Evolutionary conservation across 2,113 vertebrate species (phyloP).

Genomic region (Athene noctua): DNA sequence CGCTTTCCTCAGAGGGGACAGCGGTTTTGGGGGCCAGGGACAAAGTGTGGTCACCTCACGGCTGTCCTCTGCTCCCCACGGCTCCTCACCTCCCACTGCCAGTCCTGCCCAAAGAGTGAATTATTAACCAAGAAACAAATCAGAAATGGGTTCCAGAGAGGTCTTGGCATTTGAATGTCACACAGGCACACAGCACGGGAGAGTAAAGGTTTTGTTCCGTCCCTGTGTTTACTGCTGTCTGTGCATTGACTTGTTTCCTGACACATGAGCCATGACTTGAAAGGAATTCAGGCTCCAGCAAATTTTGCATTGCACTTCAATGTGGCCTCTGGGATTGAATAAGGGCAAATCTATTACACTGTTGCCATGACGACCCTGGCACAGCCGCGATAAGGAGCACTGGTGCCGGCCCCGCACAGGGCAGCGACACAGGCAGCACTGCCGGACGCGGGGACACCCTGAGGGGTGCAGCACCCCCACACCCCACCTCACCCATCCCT

Average conservation of each 20-base stretch:
- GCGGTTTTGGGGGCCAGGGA: neutral
- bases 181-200: conserved; percentile 20
- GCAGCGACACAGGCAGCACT: accelerated
- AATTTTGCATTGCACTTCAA: conserved; percentile 77
- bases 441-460: neutral
- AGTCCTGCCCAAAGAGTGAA: conserved; percentile 44
- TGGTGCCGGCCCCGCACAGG: neutral
- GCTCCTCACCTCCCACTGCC: too few species aligned
- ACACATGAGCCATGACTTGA: conserved; percentile 80
- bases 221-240: conserved; percentile 69
- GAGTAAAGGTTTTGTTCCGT: conserved; percentile 70
- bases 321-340: conserved; percentile 87
- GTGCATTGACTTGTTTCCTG: conserved; percentile 77
- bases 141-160: conserved; percentile 81
- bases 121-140: conserved; percentile 73
- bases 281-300: conserved; percentile 79
- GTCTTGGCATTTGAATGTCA: conserved; percentile 79
- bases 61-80: neutral
- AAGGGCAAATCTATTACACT: conserved; percentile 91
- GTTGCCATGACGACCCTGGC: conserved; percentile 94
- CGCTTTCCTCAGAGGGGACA: neutral
- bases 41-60: accelerated
- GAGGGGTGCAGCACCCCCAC: accelerated
- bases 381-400: conserved; percentile 80
- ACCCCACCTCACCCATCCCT: accelerated